These are phyloP conservation scores for Pinna nobilis DNA, from an alignment of 1,140 invertebrate genomes.

Conservation along the genomic window DNA sequence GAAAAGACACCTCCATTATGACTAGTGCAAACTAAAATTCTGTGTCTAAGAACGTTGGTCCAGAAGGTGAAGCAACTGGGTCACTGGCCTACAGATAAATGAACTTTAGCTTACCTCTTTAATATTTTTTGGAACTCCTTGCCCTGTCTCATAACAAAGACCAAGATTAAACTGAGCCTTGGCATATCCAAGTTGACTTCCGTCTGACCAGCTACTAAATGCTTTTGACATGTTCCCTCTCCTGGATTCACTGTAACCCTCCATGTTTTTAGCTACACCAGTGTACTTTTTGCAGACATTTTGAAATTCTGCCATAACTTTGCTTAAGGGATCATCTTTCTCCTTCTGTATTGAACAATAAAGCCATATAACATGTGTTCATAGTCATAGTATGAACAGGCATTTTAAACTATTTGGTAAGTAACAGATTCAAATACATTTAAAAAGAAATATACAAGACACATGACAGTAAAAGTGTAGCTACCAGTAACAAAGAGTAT, in stretches of 20 bases:
- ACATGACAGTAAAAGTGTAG: too few relatives aligned
- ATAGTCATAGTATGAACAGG: too few relatives aligned
- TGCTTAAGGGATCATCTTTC: slow-evolving; percentile 33
- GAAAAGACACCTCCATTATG: too few relatives aligned
- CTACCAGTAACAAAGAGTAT: too few relatives aligned
- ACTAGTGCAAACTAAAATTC: too few relatives aligned
- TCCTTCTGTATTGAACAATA: slow-evolving; percentile 21
- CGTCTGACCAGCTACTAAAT: slow-evolving; percentile 53
- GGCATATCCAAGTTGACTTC: slow-evolving; percentile 59
- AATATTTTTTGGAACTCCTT: slow-evolving; percentile 62
- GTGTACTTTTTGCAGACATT: slow-evolving; percentile 52
- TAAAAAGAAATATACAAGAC: too few relatives aligned
- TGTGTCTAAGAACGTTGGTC: too few relatives aligned
- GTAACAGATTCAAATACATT: too few relatives aligned
- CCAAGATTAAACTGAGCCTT: slow-evolving; percentile 70
- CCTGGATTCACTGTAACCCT: slow-evolving; percentile 45
- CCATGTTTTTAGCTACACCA: slow-evolving; percentile 55
- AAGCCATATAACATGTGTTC: too few relatives aligned
- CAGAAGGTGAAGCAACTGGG: too few relatives aligned
- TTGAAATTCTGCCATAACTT: slow-evolving; percentile 56
- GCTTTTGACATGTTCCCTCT: slow-evolving; percentile 52
- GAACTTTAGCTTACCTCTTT: slow-evolving; percentile 55
- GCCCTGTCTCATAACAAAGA: slow-evolving; percentile 70
- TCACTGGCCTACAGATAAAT: too few relatives aligned
- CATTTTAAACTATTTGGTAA: too few relatives aligned